Evolutionary conservation across 2,888 invertebrate species (phyloP).

Genomic region (Piscicola geometra): DNA sequence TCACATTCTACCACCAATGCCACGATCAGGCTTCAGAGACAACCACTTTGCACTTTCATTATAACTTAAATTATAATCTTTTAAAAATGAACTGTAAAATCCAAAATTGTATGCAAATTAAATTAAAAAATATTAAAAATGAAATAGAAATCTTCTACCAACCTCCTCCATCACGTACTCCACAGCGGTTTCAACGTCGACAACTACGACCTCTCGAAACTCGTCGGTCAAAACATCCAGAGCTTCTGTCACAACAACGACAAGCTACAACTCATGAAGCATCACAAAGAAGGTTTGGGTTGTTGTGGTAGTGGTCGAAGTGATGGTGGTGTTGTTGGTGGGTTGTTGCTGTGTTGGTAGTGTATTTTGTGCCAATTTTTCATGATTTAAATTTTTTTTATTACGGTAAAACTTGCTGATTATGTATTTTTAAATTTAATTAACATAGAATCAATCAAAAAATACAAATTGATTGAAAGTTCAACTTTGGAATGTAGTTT

Average conservation of each 20-base stretch:
- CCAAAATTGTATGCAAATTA: no score
- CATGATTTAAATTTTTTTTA: background rate
- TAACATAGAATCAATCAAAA: no score
- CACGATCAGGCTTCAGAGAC: no score
- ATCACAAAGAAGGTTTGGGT: constrained; percentile 68
- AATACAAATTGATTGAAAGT: no score
- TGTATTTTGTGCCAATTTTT: background rate
- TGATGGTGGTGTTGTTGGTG: background rate
- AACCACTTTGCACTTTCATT: no score
- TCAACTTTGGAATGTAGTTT: no score
- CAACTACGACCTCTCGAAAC: constrained; percentile 35
- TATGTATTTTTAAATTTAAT: background rate
- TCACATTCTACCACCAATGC: no score
- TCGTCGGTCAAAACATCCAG: constrained; percentile 62
- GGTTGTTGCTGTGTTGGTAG: background rate
- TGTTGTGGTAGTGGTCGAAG: background rate
- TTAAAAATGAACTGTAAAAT: no score
- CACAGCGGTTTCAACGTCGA: constrained; percentile 34
- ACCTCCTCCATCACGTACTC: background rate
- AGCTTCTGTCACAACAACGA: constrained; percentile 82
- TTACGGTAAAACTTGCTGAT: background rate
- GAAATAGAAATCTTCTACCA: no score
- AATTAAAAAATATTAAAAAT: no score
- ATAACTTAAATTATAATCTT: no score
- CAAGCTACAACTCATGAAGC: constrained; percentile 70